Percentiles rank a stretch among this genome's conserved stretches.
These are phyloP conservation scores for Scaptomyza pallida DNA, from an alignment of 1,140 invertebrate species.

Conservation along the genomic window DNA sequence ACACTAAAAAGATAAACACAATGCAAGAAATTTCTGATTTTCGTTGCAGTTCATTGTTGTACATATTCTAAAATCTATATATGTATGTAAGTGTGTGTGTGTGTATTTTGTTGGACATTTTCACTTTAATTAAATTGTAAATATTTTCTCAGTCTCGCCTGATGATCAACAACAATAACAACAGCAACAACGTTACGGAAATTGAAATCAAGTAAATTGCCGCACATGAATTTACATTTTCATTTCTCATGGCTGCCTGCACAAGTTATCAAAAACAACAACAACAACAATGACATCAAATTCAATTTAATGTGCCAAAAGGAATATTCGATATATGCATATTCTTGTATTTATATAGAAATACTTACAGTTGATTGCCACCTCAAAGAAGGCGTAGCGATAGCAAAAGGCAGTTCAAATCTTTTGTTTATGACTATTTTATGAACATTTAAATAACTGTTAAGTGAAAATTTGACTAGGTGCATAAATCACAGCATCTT, in stretches of 20 bases:
- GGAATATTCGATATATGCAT: neutral
- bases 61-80: neutral
- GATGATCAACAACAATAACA: slow-evolving; percentile 9
- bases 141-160: slow-evolving; percentile 57
- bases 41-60: slow-evolving; percentile 6
- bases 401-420: neutral
- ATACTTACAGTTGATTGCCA: slow-evolving; percentile 1
- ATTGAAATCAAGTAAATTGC: slow-evolving; percentile 50
- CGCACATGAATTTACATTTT: slow-evolving; percentile 46
- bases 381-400: neutral
- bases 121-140: slow-evolving; percentile 79
- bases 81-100: no score
- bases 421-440: neutral
- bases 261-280: slow-evolving; percentile 10
- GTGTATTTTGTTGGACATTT: slow-evolving; percentile 42
- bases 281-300: slow-evolving; percentile 8
- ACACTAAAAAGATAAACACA: slow-evolving; percentile 36
- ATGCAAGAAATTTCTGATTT: neutral
- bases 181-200: slow-evolving; percentile 9
- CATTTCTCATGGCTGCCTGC: slow-evolving; percentile 25
- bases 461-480: slow-evolving; percentile 12
- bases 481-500: slow-evolving; percentile 17
- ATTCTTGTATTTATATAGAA: neutral
- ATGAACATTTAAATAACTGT: slow-evolving; percentile 15
- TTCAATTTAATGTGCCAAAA: slow-evolving; percentile 27